Base-by-base conservation (phyloP, 2,113 vertebrate species). In the Danionella cerebrum region DNA sequence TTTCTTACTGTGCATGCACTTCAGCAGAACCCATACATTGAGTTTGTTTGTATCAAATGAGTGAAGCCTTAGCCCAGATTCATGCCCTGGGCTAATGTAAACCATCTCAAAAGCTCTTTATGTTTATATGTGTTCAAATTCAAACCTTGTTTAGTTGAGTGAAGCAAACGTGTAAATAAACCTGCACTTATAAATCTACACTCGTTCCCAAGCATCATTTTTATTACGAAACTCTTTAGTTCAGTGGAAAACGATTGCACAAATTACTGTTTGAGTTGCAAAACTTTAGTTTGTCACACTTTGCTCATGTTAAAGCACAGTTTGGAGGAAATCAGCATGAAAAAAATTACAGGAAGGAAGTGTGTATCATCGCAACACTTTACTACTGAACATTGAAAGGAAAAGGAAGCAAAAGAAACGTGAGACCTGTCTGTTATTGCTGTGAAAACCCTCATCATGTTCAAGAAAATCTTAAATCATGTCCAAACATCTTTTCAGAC, bases 161-260 rank as follows among this genome's bases (percentile, higher is more conserved):
- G 19, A 33, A 36, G 44, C 42, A 48, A 50, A 42, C 42, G 11
- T 65, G 60, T 65, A 65, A 62, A 70, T 70, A 62, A 62, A 62
- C 36, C 7, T 60, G 2, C 27, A 29, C n/a, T n/a, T n/a, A n/a
- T n/a, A 42, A 5, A 53, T 24, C 21, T 59, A 29, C 25, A 33
- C 9, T 33, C 9, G 9, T 33, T n/a, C n/a, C n/a, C n/a, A n/a
- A n/a, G n/a, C n/a, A n/a, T n/a, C n/a, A n/a, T n/a, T n/a, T n/a
- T n/a, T n/a, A n/a, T n/a, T n/a, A n/a, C n/a, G n/a, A 2, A 31
- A 11, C 50, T 1, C 25, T 11, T 25, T 3, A 6, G 5, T 19
- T 53, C 16, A 45, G 22, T 10, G 19, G n/a, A 47, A 22, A 22
- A 11, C 9, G 13, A 22, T 22, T 22, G 44, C 29, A 14, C 4